Evolutionary conservation across 2,888 invertebrate genomes (phyloP).

Genomic region (Eubasilissa splendida): DNA sequence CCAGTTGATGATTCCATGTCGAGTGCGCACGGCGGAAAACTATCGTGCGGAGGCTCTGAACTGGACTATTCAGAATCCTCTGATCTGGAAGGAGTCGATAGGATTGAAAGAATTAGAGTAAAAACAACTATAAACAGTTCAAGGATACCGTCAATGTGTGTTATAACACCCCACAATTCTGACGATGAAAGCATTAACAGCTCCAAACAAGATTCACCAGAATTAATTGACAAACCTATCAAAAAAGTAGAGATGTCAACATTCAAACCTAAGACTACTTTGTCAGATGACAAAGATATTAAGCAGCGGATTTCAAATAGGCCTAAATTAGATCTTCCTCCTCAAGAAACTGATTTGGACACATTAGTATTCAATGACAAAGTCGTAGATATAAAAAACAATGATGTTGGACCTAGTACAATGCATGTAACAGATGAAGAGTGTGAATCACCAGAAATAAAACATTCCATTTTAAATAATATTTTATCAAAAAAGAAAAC

Average conservation of each 20-base stretch:
- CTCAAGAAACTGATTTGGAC: slow-evolving; percentile 61
- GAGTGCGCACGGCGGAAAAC: slow-evolving; percentile 80
- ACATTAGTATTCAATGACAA: slow-evolving; percentile 60
- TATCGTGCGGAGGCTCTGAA: slow-evolving; percentile 77
- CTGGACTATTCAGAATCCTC: slow-evolving; percentile 91
- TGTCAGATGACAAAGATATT: slow-evolving; percentile 48
- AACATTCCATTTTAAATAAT: slow-evolving; percentile 38
- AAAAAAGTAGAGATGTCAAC: slow-evolving; percentile 16
- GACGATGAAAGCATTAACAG: slow-evolving; percentile 83
- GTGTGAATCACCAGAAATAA: slow-evolving; percentile 7
- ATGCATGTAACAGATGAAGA: slow-evolving; percentile 12
- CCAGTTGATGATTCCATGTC: slow-evolving; percentile 83
- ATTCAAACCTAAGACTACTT: slow-evolving; percentile 5
- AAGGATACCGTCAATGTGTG: slow-evolving; percentile 93
- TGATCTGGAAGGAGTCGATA: slow-evolving; percentile 89
- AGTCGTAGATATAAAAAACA: slow-evolving; percentile 25
- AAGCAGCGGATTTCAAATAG: slow-evolving; percentile 60
- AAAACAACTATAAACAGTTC: slow-evolving; percentile 91
- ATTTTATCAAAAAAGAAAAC: slow-evolving; percentile 43
- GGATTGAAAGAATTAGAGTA: slow-evolving; percentile 87
- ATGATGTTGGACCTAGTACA: slow-evolving; percentile 1
- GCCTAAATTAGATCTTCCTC: slow-evolving; percentile 60
- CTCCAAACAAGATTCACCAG: slow-evolving; percentile 63
- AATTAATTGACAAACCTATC: slow-evolving; percentile 65
- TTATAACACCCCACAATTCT: slow-evolving; percentile 89